Evolutionary conservation across 2,888 invertebrate genomes (phyloP).

Genomic region (Tigriopus californicus): DNA sequence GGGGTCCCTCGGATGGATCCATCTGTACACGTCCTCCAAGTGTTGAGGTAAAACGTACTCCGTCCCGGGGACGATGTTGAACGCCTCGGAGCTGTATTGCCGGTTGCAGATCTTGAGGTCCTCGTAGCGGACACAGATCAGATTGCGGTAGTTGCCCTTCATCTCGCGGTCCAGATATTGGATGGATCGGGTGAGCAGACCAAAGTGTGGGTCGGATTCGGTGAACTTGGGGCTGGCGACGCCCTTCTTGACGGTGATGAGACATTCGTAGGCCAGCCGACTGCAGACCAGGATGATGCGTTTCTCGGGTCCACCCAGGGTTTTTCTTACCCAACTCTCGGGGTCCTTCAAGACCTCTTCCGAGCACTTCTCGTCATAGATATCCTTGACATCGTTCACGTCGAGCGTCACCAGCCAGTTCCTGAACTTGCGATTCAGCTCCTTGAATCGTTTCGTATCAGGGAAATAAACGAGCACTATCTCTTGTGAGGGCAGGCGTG

Average conservation of each 20-base stretch:
- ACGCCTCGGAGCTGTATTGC: constrained; percentile 1
- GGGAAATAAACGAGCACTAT: constrained; percentile 10
- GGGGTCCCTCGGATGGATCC: constrained; percentile 3
- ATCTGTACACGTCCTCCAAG: constrained; percentile 1
- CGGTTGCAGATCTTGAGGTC: constrained; percentile 8
- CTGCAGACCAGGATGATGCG: background rate
- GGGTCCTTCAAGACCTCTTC: constrained; percentile 5
- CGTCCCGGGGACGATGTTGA: constrained; percentile 8
- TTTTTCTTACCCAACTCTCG: background rate
- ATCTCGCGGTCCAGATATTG: constrained; percentile 1
- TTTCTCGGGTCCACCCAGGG: background rate
- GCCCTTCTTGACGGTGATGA: background rate
- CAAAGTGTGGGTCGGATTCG: background rate
- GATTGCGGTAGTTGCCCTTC: constrained; percentile 3
- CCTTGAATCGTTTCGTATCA: constrained; percentile 1
- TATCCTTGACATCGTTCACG: constrained; percentile 8
- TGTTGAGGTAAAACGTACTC: constrained; percentile 7
- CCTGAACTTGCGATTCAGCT: constrained; percentile 3
- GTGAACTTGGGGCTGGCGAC: background rate
- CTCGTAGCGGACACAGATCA: constrained; percentile 7
- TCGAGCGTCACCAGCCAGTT: constrained; percentile 3
- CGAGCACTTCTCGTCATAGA: constrained; percentile 4
- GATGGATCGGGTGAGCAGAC: background rate
- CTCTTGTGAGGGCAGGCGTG: background rate
- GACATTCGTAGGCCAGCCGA: constrained; percentile 7